Evolutionary conservation across 2,797 vertebrate genomes (phyloP).

Genomic region (Myotis myotis): DNA sequence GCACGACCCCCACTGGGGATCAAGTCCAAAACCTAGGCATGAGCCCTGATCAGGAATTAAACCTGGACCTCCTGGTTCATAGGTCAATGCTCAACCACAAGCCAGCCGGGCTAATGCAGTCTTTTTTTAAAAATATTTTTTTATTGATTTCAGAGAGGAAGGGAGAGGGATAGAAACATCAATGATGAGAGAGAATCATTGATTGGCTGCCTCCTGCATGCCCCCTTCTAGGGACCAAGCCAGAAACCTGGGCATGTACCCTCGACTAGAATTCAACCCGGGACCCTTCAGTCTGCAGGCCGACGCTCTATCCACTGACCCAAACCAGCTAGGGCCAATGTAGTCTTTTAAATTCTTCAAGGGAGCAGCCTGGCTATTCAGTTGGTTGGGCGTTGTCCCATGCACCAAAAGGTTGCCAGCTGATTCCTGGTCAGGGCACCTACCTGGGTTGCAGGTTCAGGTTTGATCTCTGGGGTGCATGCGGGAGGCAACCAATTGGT

Average conservation of each 20-base stretch:
- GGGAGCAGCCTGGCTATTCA: neutral
- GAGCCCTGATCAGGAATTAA: too few species aligned
- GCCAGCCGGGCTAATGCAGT: too few species aligned
- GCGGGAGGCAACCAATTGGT: neutral
- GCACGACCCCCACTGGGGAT: too few species aligned
- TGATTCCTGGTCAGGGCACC: neutral
- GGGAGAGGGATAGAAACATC: too few species aligned
- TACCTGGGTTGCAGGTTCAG: neutral
- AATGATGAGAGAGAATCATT: too few species aligned
- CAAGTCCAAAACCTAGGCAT: too few species aligned
- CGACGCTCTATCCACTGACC: neutral
- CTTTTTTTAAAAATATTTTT: too few species aligned
- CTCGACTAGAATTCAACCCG: neutral
- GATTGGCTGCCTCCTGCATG: neutral
- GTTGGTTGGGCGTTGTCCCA: neutral
- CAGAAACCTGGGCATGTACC: neutral
- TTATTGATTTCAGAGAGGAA: too few species aligned
- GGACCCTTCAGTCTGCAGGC: neutral
- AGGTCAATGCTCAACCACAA: too few species aligned
- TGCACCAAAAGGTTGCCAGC: neutral
- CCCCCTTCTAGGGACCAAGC: neutral
- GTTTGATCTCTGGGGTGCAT: neutral
- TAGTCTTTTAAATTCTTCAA: neutral
- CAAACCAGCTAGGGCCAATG: neutral
- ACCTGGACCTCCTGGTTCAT: too few species aligned